phyloP scores from a whole-genome alignment of 2,113 vertebrate genomes.

The Lampris megalopsis region DNA sequence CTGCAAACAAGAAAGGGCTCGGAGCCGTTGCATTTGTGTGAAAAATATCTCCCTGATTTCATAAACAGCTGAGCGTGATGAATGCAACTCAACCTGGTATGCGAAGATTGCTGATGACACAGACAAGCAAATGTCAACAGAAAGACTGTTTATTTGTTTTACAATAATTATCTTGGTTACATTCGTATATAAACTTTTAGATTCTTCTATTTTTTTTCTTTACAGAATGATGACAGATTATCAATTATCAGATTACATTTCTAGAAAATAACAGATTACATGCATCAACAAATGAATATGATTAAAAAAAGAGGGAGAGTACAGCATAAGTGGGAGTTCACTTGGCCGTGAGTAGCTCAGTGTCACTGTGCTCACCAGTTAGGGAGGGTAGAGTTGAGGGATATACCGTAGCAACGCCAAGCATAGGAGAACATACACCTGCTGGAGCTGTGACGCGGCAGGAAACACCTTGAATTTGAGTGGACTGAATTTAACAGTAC shows the following conservation, averaged over 20 bases:
- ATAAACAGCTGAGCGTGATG: too few species aligned
- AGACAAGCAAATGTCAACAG: constrained; percentile 45
- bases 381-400: constrained; percentile 15
- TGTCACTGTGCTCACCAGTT: constrained; percentile 30
- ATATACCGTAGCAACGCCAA: constrained; percentile 10
- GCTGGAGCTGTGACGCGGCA: constrained; percentile 6
- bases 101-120: background rate
- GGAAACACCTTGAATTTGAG: constrained; percentile 29
- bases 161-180: constrained; percentile 81
- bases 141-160: constrained; percentile 79
- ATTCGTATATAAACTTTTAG: constrained; percentile 79
- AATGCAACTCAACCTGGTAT: too few species aligned
- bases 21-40: too few species aligned
- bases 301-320: constrained; percentile 59
- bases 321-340: constrained; percentile 60
- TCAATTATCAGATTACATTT: constrained; percentile 70
- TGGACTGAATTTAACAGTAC: constrained; percentile 38
- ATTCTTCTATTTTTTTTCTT: constrained; percentile 62
- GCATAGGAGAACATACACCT: constrained; percentile 26
- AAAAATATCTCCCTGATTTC: too few species aligned
- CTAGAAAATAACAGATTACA: constrained; percentile 68
- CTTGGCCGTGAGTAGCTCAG: constrained; percentile 22
- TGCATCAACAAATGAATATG: constrained; percentile 73
- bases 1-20: too few species aligned
- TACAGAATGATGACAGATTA: constrained; percentile 71